Conservation (phyloP, 2,113 vertebrate genomes). For the Leucoraja erinaceus region DNA sequence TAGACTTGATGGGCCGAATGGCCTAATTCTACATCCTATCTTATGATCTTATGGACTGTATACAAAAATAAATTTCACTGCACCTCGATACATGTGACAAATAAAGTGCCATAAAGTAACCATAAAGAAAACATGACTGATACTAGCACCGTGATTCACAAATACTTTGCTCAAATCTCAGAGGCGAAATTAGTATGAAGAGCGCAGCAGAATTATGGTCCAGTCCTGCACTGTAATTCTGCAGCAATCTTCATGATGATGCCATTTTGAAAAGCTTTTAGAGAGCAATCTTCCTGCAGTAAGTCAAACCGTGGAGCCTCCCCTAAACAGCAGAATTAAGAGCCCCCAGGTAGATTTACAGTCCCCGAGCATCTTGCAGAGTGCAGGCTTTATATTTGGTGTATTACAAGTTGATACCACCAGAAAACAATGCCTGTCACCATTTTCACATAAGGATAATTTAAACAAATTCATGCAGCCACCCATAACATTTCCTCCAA, state of each 20-base stretch:
- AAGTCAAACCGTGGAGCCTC: not conserved
- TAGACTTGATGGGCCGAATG: too few species aligned
- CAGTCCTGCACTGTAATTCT: constrained; percentile 17
- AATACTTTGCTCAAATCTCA: not conserved
- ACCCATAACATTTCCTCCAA: not conserved
- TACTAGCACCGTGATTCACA: not conserved
- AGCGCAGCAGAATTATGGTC: too few species aligned
- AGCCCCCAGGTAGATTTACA: not conserved
- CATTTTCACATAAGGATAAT: not conserved
- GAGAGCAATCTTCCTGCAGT: constrained; percentile 1
- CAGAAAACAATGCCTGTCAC: not conserved
- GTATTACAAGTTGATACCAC: not conserved
- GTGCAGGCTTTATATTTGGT: not conserved
- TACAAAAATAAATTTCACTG: too few species aligned
- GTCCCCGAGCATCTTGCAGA: not conserved
- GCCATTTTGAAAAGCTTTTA: constrained; percentile 31
- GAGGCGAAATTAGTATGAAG: not conserved
- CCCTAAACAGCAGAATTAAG: constrained; percentile 18
- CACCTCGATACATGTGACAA: too few species aligned
- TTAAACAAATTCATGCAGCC: not conserved
- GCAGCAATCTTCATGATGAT: constrained; percentile 25
- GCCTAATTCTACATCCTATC: too few species aligned
- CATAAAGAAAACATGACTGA: not conserved
- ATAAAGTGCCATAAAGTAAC: too few species aligned
- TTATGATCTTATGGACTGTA: too few species aligned